Base-by-base conservation (phyloP, 2,888 invertebrate species). In the Drosophila pseudotakahashii region DNA sequence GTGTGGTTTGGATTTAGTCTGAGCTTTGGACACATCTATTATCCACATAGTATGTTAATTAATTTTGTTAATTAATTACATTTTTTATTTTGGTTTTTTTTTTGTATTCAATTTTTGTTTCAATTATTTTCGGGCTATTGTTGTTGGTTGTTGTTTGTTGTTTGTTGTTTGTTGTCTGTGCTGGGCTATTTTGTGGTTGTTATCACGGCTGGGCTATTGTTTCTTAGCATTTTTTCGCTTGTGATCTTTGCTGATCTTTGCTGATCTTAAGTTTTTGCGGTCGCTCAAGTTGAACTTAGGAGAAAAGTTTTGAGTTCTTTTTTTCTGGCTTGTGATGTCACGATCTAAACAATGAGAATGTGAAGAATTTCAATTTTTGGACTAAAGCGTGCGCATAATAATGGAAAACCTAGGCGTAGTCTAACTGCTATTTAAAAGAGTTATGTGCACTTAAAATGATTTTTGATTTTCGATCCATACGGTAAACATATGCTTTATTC, bases 81-180 rank as follows among this genome's bases (percentile, higher is more conserved):
- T 16, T 41, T 16, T 16, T 23, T 19, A 26, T 32, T 32, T 23
- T 13, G 41, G 41, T n/a, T 13, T 19, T 19, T 37, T 14, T 16
- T n/a, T 71, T 52, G n/a, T 62, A 30, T 73, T 63, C 82, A 83
- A 85, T 87, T 87, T 85, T 86, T 87, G 81, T 76, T 87, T 87
- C 84, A 85, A 85, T 85, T 87, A 86, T 86, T 85, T 67, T 83
- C 76, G 85, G 87, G 83, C 87, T 87, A 86, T 87, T 83, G 85
- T 85, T 75, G 76, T 45, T 54, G 7, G 26, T 26, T 41, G 41
- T 16, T 42, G 14, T 30, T 30, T 30, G 7, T 37, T 42, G 14
- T 30, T 30, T 30, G 7, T 37, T 59, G 30, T 14, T 59, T 26
- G 55, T 63, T 78, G 55, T 71, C 69, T 60, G 58, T 71, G 32